Percentiles rank a stretch among this genome's conserved stretches.
These are phyloP conservation scores for Diabrotica undecimpunctata DNA, from an alignment of 1,140 invertebrate genomes.

Conservation along the genomic window DNA sequence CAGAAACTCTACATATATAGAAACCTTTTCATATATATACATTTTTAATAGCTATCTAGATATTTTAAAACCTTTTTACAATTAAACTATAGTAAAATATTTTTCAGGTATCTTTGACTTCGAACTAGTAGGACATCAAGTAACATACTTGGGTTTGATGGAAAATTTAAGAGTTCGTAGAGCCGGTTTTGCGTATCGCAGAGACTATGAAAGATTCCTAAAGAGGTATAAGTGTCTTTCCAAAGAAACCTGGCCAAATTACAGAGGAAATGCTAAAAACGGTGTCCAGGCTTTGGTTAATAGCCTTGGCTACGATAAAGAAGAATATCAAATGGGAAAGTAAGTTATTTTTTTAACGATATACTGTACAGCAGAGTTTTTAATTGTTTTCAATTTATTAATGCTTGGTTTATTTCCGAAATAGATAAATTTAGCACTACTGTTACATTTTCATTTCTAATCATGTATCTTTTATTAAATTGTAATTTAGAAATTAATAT, in stretches of 20 bases:
- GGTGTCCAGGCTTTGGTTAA: conserved; percentile 75
- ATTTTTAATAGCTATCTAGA: no score
- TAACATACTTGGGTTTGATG: conserved; percentile 86
- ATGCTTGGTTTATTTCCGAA: no score
- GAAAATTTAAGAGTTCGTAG: conserved; percentile 80
- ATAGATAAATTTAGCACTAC: no score
- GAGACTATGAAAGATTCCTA: conserved; percentile 79
- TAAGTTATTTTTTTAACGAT: conserved; percentile 40
- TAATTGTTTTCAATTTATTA: no score
- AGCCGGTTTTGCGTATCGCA: conserved; percentile 83
- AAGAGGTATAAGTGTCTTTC: conserved; percentile 82
- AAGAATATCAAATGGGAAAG: conserved; percentile 85
- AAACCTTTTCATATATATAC: no score
- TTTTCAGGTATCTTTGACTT: conserved; percentile 72
- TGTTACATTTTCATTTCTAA: no score
- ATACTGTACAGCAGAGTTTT: no score
- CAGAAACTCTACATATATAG: no score
- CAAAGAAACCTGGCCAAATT: conserved; percentile 81
- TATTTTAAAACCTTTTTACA: no score
- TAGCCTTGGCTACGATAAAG: conserved; percentile 62
- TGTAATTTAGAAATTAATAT: no score
- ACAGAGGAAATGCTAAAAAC: conserved; percentile 64
- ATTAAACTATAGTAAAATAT: background rate
- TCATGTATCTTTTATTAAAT: no score
- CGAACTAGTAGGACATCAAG: conserved; percentile 66